Conservation (phyloP, 2,888 invertebrate genomes). For the Cheilosia soror region DNA sequence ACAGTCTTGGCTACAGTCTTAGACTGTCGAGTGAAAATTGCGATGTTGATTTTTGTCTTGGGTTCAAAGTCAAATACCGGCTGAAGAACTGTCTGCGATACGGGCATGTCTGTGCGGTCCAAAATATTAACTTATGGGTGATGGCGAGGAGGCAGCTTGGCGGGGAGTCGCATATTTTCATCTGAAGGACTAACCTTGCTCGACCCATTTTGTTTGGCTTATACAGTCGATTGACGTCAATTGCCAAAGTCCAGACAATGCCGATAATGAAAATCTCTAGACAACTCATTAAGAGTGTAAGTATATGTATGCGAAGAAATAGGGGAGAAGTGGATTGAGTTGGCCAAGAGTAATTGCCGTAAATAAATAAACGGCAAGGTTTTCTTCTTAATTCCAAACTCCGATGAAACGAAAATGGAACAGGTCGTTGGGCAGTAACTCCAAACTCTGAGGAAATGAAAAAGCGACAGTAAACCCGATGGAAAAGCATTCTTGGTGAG, state of each 20-base stretch:
- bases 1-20: slow-evolving; percentile 9
- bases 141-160: slow-evolving; percentile 1
- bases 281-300: background rate
- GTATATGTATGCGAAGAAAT: background rate
- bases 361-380: too few species aligned
- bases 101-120: slow-evolving; percentile 1
- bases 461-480: too few species aligned
- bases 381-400: too few species aligned
- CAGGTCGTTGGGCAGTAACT: too few species aligned
- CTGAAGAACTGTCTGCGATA: slow-evolving; percentile 45
- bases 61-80: slow-evolving; percentile 68
- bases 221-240: slow-evolving; percentile 68
- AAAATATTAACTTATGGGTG: background rate
- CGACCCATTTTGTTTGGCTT: slow-evolving; percentile 53
- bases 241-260: slow-evolving; percentile 58
- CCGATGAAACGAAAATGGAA: too few species aligned
- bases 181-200: slow-evolving; percentile 67
- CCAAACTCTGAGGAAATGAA: too few species aligned
- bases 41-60: slow-evolving; percentile 22
- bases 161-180: slow-evolving; percentile 13
- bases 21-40: slow-evolving; percentile 43
- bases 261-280: slow-evolving; percentile 5
- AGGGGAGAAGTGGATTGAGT: slow-evolving; percentile 11
- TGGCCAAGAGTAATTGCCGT: background rate
- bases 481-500: too few species aligned